Evolutionary conservation across 2,113 vertebrate genomes (phyloP).

Genomic region (Siniperca knerii): DNA sequence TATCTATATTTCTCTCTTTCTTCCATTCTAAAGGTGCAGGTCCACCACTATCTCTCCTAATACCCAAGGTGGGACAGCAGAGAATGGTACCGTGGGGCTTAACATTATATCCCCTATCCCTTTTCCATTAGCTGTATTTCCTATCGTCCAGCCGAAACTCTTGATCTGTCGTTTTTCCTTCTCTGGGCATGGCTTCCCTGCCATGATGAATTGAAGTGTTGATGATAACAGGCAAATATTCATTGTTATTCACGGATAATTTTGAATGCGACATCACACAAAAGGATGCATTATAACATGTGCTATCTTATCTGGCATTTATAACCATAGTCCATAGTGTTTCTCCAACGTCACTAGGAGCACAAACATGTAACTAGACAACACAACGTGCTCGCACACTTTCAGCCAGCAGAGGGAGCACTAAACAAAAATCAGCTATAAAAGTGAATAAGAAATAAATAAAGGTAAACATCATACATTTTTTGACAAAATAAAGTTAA

Average conservation of each 20-base stretch:
- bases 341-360: background rate
- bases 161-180: too few species aligned
- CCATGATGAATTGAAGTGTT: conserved; percentile 69
- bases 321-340: background rate
- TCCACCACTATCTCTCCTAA: too few species aligned
- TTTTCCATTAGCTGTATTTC: too few species aligned
- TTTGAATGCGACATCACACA: background rate
- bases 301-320: background rate
- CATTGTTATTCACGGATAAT: background rate
- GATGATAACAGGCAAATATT: background rate
- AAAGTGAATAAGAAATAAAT: background rate
- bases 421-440: too few species aligned
- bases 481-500: background rate
- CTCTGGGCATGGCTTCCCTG: conserved; percentile 29
- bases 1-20: too few species aligned
- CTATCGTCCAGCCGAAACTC: too few species aligned
- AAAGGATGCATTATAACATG: background rate
- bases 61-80: too few species aligned
- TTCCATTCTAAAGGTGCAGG: too few species aligned
- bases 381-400: background rate
- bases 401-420: conserved; percentile 6
- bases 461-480: background rate
- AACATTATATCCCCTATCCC: too few species aligned
- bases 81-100: too few species aligned
- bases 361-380: background rate